Conservation (phyloP, 2,888 invertebrate species). For the Phalangium opilio region DNA sequence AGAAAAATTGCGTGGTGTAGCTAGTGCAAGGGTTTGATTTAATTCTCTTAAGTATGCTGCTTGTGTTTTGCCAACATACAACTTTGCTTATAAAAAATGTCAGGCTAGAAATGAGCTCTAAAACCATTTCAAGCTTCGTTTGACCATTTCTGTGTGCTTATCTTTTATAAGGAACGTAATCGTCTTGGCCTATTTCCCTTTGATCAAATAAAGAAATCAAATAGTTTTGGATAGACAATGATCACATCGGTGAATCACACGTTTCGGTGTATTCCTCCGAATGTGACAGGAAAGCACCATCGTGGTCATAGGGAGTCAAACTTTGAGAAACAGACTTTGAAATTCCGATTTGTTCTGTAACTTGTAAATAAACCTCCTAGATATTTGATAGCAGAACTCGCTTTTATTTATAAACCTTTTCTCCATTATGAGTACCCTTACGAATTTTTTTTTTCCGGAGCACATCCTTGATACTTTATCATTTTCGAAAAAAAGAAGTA, state of each 20-base stretch:
- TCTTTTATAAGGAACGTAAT: background rate
- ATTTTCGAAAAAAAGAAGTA: background rate
- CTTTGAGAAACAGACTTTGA: slow-evolving; percentile 6
- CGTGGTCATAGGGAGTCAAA: slow-evolving; percentile 6
- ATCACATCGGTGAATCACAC: background rate
- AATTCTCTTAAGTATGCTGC: background rate
- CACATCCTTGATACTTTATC: background rate
- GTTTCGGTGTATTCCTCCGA: background rate
- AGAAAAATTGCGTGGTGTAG: slow-evolving; percentile 11
- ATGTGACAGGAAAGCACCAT: slow-evolving; percentile 5
- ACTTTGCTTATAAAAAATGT: too few species aligned
- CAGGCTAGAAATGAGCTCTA: too few species aligned
- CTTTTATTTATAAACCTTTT: slow-evolving; percentile 1
- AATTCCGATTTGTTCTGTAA: slow-evolving; percentile 3
- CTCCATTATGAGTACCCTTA: background rate
- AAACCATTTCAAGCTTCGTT: too few species aligned
- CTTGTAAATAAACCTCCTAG: background rate
- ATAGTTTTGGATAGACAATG: background rate
- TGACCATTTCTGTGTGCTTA: background rate
- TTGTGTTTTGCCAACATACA: background rate
- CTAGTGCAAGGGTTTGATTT: background rate
- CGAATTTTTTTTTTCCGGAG: background rate
- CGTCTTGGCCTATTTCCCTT: background rate
- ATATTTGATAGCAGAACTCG: slow-evolving; percentile 1
- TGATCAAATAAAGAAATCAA: background rate